A percentile compares a stretch with the other conserved stretches of the same genome.
Conservation (phyloP, 2,888 invertebrate species). For the Lomographa bimaculata region DNA sequence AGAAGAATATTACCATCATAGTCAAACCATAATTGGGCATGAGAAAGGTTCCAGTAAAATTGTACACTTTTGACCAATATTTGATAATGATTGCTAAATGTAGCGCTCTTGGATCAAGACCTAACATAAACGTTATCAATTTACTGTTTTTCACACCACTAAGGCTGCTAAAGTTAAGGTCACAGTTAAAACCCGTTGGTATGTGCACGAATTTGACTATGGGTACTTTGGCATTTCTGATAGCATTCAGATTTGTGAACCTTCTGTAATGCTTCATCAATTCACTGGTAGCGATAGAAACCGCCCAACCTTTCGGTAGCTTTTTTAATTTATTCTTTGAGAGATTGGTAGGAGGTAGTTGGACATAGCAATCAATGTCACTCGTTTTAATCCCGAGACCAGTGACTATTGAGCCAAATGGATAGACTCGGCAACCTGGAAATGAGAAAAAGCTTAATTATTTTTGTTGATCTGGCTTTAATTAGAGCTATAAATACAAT, state of each 20-base stretch:
- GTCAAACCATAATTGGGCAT: conserved; percentile 87
- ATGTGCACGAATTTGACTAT: conserved; percentile 88
- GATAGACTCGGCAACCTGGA: conserved; percentile 62
- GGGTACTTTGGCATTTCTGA: conserved; percentile 88
- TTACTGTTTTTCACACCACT: conserved; percentile 87
- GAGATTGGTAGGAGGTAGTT: conserved; percentile 48
- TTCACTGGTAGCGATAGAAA: no score
- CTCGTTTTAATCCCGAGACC: conserved; percentile 87
- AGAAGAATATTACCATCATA: conserved; percentile 87
- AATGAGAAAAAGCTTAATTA: neutral
- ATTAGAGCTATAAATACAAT: no score
- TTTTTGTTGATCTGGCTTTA: no score
- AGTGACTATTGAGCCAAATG: conserved; percentile 90
- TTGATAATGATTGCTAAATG: conserved; percentile 86
- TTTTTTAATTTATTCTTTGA: no score
- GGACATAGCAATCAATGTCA: conserved; percentile 88
- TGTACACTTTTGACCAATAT: conserved; percentile 87
- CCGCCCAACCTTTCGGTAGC: no score
- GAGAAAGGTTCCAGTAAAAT: conserved; percentile 80
- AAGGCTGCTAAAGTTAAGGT: conserved; percentile 87
- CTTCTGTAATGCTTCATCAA: no score
- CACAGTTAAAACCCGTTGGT: conserved; percentile 85
- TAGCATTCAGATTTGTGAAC: conserved; percentile 83
- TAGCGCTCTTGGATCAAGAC: conserved; percentile 80
- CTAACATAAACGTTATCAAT: conserved; percentile 83